These are phyloP conservation scores for Diabrotica undecimpunctata DNA, from an alignment of 1,140 invertebrate genomes.

Conservation along the genomic window DNA sequence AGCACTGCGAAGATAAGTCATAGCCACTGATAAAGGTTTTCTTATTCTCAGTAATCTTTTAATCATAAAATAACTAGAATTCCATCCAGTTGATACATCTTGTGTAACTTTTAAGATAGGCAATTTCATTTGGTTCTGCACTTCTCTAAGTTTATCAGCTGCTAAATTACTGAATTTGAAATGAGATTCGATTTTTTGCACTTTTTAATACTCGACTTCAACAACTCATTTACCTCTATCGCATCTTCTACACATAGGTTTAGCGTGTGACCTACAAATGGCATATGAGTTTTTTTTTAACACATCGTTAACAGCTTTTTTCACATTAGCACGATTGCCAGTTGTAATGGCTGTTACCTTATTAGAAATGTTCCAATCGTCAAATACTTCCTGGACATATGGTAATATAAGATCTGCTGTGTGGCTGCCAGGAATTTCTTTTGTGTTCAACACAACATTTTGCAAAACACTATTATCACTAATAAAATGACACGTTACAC, in stretches of 20 bases:
- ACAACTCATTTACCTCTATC: constrained; percentile 11
- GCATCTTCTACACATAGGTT: constrained; percentile 21
- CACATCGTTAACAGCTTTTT: constrained; percentile 11
- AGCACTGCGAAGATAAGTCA: constrained; percentile 9
- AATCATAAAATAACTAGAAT: constrained; percentile 41
- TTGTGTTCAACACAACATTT: not conserved
- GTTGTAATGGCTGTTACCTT: constrained; percentile 1
- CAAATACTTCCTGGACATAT: not conserved
- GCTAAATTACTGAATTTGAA: constrained; percentile 32
- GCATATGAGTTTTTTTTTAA: constrained; percentile 40
- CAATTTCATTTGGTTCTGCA: constrained; percentile 27
- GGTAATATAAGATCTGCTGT: not conserved
- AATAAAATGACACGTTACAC: constrained; percentile 13
- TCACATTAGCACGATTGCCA: constrained; percentile 6
- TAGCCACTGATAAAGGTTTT: constrained; percentile 22
- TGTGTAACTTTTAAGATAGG: constrained; percentile 36
- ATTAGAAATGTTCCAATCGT: constrained; percentile 9
- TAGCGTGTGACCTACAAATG: constrained; percentile 47
- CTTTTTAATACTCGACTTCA: constrained; percentile 13
- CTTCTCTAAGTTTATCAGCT: constrained; percentile 14
- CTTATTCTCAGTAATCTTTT: constrained; percentile 34
- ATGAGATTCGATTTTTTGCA: constrained; percentile 22
- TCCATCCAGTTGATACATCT: constrained; percentile 40
- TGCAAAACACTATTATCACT: not conserved
- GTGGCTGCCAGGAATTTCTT: constrained; percentile 11